These are phyloP conservation scores for Etheostoma cragini DNA, from an alignment of 2,113 vertebrate genomes.

Conservation along the genomic window DNA sequence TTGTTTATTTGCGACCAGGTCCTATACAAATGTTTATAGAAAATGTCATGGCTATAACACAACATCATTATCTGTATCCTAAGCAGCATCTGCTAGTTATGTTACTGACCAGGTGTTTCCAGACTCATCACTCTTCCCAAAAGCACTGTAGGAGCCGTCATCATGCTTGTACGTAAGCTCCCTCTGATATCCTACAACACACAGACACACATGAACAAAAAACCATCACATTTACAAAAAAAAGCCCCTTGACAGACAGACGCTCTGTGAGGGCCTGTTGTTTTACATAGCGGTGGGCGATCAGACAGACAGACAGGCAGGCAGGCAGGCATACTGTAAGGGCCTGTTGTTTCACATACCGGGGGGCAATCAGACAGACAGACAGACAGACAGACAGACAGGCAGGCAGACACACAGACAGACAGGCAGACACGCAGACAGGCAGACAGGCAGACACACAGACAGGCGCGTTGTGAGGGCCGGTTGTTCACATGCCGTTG, in stretches of 20 bases:
- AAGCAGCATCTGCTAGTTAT: background rate
- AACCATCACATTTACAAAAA: background rate
- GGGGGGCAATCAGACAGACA: too few relatives aligned
- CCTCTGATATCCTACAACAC: conserved; percentile 88
- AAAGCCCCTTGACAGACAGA: background rate
- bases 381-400: background rate
- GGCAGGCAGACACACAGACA: too few relatives aligned
- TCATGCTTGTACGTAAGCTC: conserved; percentile 88
- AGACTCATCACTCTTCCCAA: conserved; percentile 83
- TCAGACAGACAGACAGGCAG: background rate
- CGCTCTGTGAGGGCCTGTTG: background rate
- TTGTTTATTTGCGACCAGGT: background rate
- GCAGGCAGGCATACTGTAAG: background rate
- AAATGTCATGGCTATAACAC: background rate
- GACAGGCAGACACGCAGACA: background rate
- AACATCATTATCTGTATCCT: background rate
- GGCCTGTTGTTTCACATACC: background rate
- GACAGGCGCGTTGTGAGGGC: background rate
- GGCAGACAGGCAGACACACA: background rate
- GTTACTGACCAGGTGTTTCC: conserved; percentile 91
- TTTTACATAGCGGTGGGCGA: background rate
- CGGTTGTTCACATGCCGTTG: background rate
- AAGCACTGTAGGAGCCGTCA: conserved; percentile 91
- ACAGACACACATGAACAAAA: background rate
- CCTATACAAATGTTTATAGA: background rate